phyloP scores from a whole-genome alignment of 2,797 vertebrate genomes.

The Chaenodraco wilsoni region DNA sequence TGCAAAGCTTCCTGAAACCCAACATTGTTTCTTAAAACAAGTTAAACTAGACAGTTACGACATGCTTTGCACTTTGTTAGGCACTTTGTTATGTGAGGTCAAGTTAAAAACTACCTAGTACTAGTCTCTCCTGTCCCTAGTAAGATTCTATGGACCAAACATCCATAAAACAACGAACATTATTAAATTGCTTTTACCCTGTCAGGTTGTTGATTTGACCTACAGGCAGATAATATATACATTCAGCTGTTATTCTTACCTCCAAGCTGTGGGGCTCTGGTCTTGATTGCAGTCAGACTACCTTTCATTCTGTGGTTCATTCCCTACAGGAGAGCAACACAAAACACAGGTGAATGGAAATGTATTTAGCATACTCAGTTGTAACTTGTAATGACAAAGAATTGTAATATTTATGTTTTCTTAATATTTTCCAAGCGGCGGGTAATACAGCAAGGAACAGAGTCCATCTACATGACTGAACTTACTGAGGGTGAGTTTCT shows the following conservation, averaged over 20 bases:
- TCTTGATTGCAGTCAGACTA: constrained; percentile 92
- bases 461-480: constrained; percentile 31
- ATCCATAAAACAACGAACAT: too few relatives aligned
- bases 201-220: background rate
- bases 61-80: background rate
- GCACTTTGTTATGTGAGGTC: background rate
- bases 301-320: constrained; percentile 93
- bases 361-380: too few relatives aligned
- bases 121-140: too few relatives aligned
- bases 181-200: too few relatives aligned
- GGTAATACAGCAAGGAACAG: background rate
- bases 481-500: constrained; percentile 94
- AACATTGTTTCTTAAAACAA: background rate
- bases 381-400: too few relatives aligned
- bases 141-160: too few relatives aligned
- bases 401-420: too few relatives aligned
- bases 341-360: background rate
- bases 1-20: constrained; percentile 92
- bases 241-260: constrained; percentile 78
- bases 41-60: background rate
- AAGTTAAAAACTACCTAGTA: background rate
- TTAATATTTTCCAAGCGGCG: too few relatives aligned
- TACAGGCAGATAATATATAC: background rate
- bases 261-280: constrained; percentile 94
- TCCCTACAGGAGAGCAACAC: constrained; percentile 80